Base-by-base conservation (phyloP, 2,888 invertebrate genomes). In the Graphium colonna region DNA sequence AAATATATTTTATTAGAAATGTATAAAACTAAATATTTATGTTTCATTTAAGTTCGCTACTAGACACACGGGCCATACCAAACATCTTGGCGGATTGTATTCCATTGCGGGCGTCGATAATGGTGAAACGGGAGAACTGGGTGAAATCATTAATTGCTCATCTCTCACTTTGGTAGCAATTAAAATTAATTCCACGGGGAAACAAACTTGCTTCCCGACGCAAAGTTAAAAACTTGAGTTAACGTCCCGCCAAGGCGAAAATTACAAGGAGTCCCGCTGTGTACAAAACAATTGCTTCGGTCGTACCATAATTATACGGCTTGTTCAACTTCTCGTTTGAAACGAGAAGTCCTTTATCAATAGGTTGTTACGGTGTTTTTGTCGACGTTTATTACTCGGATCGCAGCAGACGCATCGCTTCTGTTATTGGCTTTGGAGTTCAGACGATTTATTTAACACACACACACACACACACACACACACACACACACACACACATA, bases 341-440 rank as follows among this genome's bases (percentile, higher is more conserved):
- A 43, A 36, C 39, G 49, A 4, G 9, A 12, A 39, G 33, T 50
- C 41, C 28, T 42, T 46, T 52, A 46, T 55, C 31, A 60, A 64
- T 65, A 67, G 64, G 60, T 62, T 65, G 62, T 65, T 65, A 59
- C 31, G 44, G 57, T 60, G 56, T 57, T 39, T 40, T 40, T 59
- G 54, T 52, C 52, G 18, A 57, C 59, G 60, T 55, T 62, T 60
- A 67, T 58, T 60, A 62, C 59, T 57, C 54, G 10, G n/a, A 9
- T 4, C 13, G 31, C 31, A 52, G 58, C 55, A 55, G 52, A 61
- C 57, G 57, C 54, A 57, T 50, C 51, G 53, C 52, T 42, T 49
- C 45, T 57, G 56, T 40, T 9, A 10, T 21, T 9, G 17, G 8
- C 12, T 46, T 13, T n/a, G n/a, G n/a, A n/a, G n/a, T n/a, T n/a